Evolutionary conservation across 2,113 vertebrate species (phyloP), one percentile per base, ranked within the genome.

Genomic region (Emydocephalus ijimae): DNA sequence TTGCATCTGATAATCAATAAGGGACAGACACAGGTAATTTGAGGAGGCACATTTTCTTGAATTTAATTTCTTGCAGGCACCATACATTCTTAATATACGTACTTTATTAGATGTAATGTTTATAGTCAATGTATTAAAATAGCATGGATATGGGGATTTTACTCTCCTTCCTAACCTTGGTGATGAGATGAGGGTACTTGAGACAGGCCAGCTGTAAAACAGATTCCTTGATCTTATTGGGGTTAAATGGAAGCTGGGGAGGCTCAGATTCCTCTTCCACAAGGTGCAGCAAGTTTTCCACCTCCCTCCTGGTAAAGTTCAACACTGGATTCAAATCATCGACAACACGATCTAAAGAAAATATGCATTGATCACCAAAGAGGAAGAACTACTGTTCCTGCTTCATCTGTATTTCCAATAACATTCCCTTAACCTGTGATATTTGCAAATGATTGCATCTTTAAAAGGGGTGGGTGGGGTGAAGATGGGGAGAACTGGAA

Each of bases 271-370:
- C 99, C 94, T 99, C 99, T 95, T 99, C 99, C 48, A 99, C 99
- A 97, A 99, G 99, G 96, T 99, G 99, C 96, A 99, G 97, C 94
- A 99, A 97, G n/a, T 99, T 99, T 96, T 99, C 99, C 91, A 99
- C 99, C 96, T 99, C 99, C 89, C 99, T 98, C 39, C 99, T 98
- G 20, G 99, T 99, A 87, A 99, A 99, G 95, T 98, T 99, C 94
- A 99, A 97, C 95, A 99, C 98, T 8, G 99, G 99, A 96, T 99
- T 99, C 96, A 99, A 97, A 96, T 99, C 99, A 93, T 99, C 99
- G 23, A 99, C 99, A 85, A 99, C 99, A 0, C 99, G 98, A 96
- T 99, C 99, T 99, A 93, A 50, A 94, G 94, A 95, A 54, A 29
- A 45, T 92, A 87, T 0, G 1, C 18, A 87, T 9, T 91, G n/a